Percentiles rank a stretch among this genome's conserved stretches.
Evolutionary conservation across 1,140 invertebrate genomes (phyloP).

Genomic region (Zaprionus inermis): DNA sequence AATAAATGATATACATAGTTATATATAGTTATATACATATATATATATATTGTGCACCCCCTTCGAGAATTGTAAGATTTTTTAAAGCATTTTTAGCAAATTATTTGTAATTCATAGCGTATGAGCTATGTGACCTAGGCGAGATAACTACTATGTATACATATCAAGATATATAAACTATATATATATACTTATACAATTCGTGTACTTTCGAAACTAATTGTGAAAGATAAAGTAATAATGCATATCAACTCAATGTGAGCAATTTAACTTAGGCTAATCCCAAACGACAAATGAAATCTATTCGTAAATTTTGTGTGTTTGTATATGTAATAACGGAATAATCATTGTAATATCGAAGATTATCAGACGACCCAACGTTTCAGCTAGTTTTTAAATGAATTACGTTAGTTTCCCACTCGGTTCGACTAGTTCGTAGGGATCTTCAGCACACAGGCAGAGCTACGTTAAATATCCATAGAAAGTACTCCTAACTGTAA

Average conservation of each 20-base stretch:
- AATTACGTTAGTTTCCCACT: constrained; percentile 47
- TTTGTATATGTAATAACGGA: neutral
- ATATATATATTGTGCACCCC: constrained; percentile 58
- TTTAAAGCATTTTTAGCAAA: constrained; percentile 72
- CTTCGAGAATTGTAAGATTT: constrained; percentile 49
- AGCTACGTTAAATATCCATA: constrained; percentile 19
- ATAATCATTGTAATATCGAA: neutral
- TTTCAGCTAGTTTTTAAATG: constrained; percentile 27
- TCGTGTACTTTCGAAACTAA: constrained; percentile 55
- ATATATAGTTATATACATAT: constrained; percentile 34
- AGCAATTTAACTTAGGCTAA: constrained; percentile 49
- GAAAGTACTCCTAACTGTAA: constrained; percentile 36
- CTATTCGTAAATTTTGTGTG: constrained; percentile 7
- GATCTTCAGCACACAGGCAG: constrained; percentile 66
- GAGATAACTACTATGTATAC: constrained; percentile 26
- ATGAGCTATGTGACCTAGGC: constrained; percentile 23
- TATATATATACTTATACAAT: constrained; percentile 38
- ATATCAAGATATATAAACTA: constrained; percentile 52
- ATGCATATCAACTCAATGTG: constrained; percentile 60
- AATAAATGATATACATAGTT: constrained; percentile 20
- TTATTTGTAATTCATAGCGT: constrained; percentile 64
- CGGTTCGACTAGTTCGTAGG: constrained; percentile 47
- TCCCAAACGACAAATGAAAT: constrained; percentile 9
- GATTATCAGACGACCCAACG: constrained; percentile 9
- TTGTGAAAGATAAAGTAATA: constrained; percentile 34